These are phyloP conservation scores for Therioaphis trifolii DNA, from an alignment of 2,888 invertebrate species.

Conservation along the genomic window DNA sequence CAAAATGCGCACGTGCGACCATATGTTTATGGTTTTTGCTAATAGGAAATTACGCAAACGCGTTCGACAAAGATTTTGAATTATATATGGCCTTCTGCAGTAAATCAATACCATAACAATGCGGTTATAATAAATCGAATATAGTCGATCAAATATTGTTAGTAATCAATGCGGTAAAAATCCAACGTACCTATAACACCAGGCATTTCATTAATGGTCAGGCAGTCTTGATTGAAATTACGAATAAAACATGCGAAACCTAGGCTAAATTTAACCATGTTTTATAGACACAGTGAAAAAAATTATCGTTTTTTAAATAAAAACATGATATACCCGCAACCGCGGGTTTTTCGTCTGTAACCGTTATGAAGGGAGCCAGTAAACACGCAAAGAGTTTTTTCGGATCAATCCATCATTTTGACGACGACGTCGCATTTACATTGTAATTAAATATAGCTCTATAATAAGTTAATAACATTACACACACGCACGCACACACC, in stretches of 20 bases:
- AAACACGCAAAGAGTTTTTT: constrained; percentile 20
- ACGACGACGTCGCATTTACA: not conserved
- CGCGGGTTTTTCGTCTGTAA: not conserved
- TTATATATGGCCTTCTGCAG: not conserved
- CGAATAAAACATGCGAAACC: no score
- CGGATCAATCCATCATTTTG: constrained; percentile 37
- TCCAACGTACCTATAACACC: not conserved
- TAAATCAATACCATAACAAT: not conserved
- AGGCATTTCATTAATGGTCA: not conserved
- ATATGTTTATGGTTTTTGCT: not conserved
- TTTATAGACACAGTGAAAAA: no score
- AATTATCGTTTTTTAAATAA: no score
- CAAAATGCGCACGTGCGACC: not conserved
- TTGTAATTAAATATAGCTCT: constrained; percentile 21
- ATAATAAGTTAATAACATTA: not conserved
- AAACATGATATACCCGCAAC: no score
- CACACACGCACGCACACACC: not conserved
- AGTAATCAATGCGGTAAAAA: not conserved
- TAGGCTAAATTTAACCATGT: no score
- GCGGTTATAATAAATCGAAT: not conserved
- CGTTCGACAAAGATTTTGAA: not conserved
- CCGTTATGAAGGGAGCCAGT: not conserved
- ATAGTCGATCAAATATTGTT: not conserved
- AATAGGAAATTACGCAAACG: not conserved
- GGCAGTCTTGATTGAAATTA: no score